phyloP scores from a whole-genome alignment of 2,113 vertebrate genomes.

The Brachypteracias leptosomus region DNA sequence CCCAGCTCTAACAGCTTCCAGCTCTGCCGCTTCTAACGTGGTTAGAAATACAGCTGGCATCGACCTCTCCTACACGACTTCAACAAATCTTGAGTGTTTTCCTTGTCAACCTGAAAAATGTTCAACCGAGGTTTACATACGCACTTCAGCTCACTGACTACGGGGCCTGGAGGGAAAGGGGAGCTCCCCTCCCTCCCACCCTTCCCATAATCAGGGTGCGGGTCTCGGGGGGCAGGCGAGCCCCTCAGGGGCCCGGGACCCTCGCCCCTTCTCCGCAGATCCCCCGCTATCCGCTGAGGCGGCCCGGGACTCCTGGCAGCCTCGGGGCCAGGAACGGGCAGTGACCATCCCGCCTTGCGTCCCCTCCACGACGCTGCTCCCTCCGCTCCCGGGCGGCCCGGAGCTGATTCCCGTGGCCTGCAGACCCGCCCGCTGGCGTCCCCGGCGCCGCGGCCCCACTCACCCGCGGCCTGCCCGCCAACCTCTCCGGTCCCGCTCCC shows the following conservation, averaged over 20 bases:
- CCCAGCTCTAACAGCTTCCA: fast-evolving
- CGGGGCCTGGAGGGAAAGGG: background rate
- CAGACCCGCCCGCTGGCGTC: background rate
- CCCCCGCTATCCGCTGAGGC: background rate
- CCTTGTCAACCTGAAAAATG: background rate
- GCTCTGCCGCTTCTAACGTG: fast-evolving
- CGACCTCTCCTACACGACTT: fast-evolving
- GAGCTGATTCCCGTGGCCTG: background rate
- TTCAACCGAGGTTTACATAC: fast-evolving
- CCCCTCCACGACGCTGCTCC: background rate
- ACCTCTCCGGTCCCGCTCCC: background rate
- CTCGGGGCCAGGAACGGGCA: background rate
- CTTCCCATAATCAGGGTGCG: background rate
- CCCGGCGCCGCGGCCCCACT: background rate
- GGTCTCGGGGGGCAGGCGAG: background rate
- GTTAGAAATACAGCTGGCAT: fast-evolving
- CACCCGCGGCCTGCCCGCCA: background rate
- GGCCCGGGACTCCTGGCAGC: background rate
- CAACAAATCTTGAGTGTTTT: fast-evolving
- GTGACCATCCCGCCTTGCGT: too few species aligned
- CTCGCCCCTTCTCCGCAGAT: background rate
- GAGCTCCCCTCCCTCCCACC: too few species aligned
- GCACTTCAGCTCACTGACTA: fast-evolving
- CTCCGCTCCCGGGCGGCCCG: too few species aligned
- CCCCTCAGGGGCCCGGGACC: too few species aligned